Evolutionary conservation across 1,140 invertebrate genomes (phyloP).

Genomic region (Magallana angulata): DNA sequence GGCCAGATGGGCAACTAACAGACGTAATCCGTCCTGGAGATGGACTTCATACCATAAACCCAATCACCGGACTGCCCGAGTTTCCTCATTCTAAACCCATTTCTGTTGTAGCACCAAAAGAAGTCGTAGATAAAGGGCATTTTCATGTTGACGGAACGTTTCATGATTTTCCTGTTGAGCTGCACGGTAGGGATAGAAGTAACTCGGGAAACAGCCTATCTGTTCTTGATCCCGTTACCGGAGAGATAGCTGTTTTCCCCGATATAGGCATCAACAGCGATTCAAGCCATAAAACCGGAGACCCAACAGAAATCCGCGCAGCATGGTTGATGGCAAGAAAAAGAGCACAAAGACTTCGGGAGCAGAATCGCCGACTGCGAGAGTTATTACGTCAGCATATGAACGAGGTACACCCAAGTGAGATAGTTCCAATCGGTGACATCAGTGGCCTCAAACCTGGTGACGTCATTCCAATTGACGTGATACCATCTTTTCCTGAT

Average conservation of each 20-base stretch:
- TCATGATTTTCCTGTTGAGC: background rate
- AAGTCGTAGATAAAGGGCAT: background rate
- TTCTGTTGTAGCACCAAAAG: background rate
- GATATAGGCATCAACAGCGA: background rate
- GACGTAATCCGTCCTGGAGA: background rate
- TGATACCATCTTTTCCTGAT: background rate
- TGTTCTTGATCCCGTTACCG: conserved; percentile 5
- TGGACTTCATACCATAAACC: background rate
- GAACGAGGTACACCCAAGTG: conserved; percentile 8
- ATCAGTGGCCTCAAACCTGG: background rate
- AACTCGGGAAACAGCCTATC: background rate
- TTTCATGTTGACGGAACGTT: background rate
- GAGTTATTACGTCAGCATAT: background rate
- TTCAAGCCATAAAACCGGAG: background rate
- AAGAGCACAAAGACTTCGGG: background rate
- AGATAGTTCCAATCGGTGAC: background rate
- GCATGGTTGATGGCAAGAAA: conserved; percentile 1
- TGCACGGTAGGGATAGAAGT: conserved; percentile 1
- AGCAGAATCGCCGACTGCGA: background rate
- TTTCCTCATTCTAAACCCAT: background rate
- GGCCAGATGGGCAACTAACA: background rate
- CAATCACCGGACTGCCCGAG: background rate
- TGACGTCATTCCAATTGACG: background rate
- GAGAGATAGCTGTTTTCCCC: conserved; percentile 2
- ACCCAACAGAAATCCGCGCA: background rate